Evolutionary conservation across 2,888 invertebrate species (phyloP), one percentile per base, ranked within the genome.

Genomic region (Suillia variegata): DNA sequence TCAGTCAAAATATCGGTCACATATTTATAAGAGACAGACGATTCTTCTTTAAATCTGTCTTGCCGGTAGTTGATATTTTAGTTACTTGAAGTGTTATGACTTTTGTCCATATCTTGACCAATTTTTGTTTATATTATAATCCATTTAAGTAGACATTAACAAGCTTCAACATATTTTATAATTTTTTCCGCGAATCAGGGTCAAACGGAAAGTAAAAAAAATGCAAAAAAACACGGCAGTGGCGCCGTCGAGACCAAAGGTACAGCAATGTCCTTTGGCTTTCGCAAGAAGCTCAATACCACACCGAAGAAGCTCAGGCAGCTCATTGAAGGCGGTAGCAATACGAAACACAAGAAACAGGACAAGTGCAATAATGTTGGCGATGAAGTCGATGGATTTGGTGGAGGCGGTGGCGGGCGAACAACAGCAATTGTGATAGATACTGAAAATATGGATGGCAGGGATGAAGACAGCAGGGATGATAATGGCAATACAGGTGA

Each of bases 231-330:
- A 59, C 61, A 67, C 56, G 64, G 69, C 59, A 70, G 67, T 62
- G 70, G 70, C 31, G 59, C 55, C 31, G 66, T 76, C 34, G 81
- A 82, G 59, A 82, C 82, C 60, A 82, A 81, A 69, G 93, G 93
- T 54, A 89, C 92, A 64, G 89, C 92, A 59, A 92, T 91, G 77
- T 92, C 93, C 47, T 93, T 93, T 80, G 93, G 93, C 51, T 93
- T 93, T 83, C 89, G 90, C 54, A 86, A 90, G 61, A 87, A 89
- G 58, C 86, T 86, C 47, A 76, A 83, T 45, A 83, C 85, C 34
- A 85, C 85, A 53, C 85, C 80, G 61, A 80, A 80, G 61, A 80
- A 80, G 67, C 67, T 77, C 18, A 80, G 75, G 63, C 78, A 78
- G 67, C 70, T 77, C 38, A 68, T 77, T 38, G 77, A 77, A 24